A percentile compares a stretch with the other conserved stretches of the same genome.
These are phyloP conservation scores for Grantiella picta DNA, from an alignment of 2,113 vertebrate species.

Conservation along the genomic window DNA sequence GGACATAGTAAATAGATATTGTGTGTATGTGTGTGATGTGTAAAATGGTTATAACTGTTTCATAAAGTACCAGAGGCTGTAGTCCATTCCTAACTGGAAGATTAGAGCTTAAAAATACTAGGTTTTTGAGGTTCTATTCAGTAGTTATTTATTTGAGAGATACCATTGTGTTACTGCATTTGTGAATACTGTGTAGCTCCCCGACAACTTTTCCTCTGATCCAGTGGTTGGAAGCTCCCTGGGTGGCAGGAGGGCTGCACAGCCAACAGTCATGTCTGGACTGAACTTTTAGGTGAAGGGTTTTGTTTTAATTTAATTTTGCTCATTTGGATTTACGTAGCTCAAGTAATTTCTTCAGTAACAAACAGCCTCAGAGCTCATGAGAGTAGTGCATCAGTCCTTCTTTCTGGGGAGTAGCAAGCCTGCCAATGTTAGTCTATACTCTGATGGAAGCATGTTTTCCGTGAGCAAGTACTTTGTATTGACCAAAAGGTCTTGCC, in stretches of 20 bases:
- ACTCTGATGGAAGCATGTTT: neutral
- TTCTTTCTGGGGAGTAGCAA: neutral
- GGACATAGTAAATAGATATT: neutral
- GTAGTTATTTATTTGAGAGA: neutral
- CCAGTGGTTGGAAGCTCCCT: neutral
- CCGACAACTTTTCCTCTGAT: neutral
- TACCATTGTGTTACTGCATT: neutral
- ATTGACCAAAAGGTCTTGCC: neutral
- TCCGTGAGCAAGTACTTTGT: neutral
- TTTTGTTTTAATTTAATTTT: neutral
- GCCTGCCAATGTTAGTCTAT: neutral
- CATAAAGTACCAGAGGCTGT: neutral
- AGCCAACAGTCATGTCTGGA: neutral
- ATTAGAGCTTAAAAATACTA: neutral
- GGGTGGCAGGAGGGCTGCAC: neutral
- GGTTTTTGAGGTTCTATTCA: neutral
- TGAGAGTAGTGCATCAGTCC: neutral
- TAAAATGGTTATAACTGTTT: neutral
- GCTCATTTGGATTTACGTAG: neutral
- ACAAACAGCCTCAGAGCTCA: neutral
- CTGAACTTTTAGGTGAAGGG: neutral
- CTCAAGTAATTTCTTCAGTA: neutral
- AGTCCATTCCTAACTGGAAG: neutral
- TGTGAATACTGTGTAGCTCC: neutral
- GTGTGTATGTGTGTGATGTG: neutral